A percentile compares a stretch with the other conserved stretches of the same genome.
These are phyloP conservation scores for Vanessa atalanta DNA, from an alignment of 1,140 invertebrate genomes.

Conservation along the genomic window DNA sequence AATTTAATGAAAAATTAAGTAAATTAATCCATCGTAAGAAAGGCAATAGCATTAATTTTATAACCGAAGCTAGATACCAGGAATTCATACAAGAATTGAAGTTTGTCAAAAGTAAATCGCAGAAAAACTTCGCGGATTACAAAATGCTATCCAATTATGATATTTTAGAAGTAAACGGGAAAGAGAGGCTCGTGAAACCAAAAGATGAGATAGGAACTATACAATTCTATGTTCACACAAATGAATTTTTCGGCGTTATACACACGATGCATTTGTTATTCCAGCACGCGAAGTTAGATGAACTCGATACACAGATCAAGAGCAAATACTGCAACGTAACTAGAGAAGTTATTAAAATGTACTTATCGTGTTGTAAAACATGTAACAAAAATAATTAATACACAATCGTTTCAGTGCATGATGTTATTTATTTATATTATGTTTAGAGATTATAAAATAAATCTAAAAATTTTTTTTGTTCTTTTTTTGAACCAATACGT, in stretches of 20 bases:
- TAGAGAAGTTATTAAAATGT: constrained; percentile 64
- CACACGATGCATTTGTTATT: constrained; percentile 68
- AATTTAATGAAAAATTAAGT: constrained; percentile 59
- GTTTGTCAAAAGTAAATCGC: constrained; percentile 47
- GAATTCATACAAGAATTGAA: constrained; percentile 60
- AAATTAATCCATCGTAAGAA: constrained; percentile 56
- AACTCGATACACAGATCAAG: constrained; percentile 58
- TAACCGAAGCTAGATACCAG: constrained; percentile 49
- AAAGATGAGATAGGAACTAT: constrained; percentile 45
- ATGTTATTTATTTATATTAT: too few species aligned
- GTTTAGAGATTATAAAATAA: too few species aligned
- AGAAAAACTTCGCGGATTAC: constrained; percentile 60
- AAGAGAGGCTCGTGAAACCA: constrained; percentile 54
- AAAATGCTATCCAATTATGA: constrained; percentile 64
- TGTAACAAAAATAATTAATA: constrained; percentile 37
- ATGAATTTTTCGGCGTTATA: constrained; percentile 61
- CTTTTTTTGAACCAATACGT: too few species aligned
- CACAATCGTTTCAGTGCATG: too few species aligned
- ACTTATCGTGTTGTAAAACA: constrained; percentile 55
- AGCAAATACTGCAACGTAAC: constrained; percentile 70
- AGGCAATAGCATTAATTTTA: constrained; percentile 57
- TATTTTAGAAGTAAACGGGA: constrained; percentile 51
- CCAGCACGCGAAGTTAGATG: constrained; percentile 55
- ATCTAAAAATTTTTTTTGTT: too few species aligned
- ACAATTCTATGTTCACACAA: constrained; percentile 60